A percentile compares a stretch with the other conserved stretches of the same genome.
Conservation (phyloP, 2,113 vertebrate genomes). For the Egretta garzetta region DNA sequence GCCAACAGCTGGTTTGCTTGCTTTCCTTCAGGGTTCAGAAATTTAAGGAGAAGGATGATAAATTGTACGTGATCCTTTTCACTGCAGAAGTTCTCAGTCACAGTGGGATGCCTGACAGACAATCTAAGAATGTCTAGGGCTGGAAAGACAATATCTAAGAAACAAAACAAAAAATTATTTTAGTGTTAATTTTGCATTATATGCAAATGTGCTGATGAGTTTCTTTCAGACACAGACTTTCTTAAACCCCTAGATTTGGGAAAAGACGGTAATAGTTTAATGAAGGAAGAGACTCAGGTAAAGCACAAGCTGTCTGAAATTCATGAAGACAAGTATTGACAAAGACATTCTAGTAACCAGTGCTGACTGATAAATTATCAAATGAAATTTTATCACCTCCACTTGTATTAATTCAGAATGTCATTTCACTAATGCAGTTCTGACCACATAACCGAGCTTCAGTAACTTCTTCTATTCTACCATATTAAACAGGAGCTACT, state of each 20-base stretch:
- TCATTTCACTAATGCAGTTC: background rate
- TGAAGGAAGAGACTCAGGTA: background rate
- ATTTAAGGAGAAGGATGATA: slow-evolving; percentile 87
- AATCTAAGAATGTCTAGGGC: slow-evolving; percentile 94
- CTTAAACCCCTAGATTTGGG: background rate
- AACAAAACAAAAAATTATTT: slow-evolving; percentile 30
- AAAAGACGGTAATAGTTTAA: background rate
- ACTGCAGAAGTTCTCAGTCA: slow-evolving; percentile 91
- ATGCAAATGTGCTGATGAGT: background rate
- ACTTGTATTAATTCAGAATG: background rate
- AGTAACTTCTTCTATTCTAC: background rate
- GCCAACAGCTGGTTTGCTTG: slow-evolving; percentile 95
- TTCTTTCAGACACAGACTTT: background rate
- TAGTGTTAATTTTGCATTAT: background rate
- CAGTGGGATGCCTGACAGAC: slow-evolving; percentile 89
- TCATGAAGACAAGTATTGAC: background rate
- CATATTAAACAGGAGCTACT: background rate
- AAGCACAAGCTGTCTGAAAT: background rate
- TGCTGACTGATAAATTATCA: background rate
- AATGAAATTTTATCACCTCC: background rate
- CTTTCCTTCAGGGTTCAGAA: slow-evolving; percentile 87
- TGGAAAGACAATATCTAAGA: slow-evolving; percentile 94
- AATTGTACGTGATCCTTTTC: slow-evolving; percentile 88
- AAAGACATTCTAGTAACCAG: background rate
- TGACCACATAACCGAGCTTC: background rate